These are phyloP conservation scores for Zelostemma sp. DNA, from an alignment of 1,140 invertebrate genomes.

Conservation along the genomic window DNA sequence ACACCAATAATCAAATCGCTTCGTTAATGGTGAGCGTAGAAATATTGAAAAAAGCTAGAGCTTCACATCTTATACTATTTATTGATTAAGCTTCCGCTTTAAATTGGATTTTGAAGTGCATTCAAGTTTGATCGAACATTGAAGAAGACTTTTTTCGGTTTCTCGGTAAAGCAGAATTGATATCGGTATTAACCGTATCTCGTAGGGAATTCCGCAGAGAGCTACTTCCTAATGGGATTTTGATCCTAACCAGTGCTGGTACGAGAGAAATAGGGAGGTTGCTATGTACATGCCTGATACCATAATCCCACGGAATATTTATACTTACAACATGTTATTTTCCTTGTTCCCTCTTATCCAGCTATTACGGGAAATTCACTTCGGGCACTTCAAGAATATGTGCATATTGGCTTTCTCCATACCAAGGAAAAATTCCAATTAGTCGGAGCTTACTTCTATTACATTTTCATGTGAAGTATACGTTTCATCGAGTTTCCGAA, in stretches of 20 bases:
- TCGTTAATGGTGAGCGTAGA: too few relatives aligned
- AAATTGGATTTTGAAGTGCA: neutral
- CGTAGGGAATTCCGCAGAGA: constrained; percentile 33
- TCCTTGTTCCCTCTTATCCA: neutral
- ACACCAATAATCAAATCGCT: too few relatives aligned
- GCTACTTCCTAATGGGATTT: constrained; percentile 41
- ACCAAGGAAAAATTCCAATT: neutral
- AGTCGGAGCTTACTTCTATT: too few relatives aligned
- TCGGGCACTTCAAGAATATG: neutral
- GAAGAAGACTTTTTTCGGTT: constrained; percentile 28
- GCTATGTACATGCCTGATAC: constrained; percentile 18
- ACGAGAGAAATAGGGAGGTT: constrained; percentile 20
- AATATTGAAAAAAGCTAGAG: too few relatives aligned
- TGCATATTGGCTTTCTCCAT: neutral
- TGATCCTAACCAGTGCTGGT: constrained; percentile 35
- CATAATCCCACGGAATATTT: constrained; percentile 20
- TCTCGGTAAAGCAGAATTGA: constrained; percentile 41
- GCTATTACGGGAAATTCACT: constrained; percentile 17
- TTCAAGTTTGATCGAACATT: constrained; percentile 1
- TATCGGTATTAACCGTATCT: constrained; percentile 36
- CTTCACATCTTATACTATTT: too few relatives aligned
- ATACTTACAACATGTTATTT: constrained; percentile 8
- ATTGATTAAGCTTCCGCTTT: constrained; percentile 5
- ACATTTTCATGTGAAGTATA: too few relatives aligned
- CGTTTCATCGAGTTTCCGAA: too few relatives aligned